These are phyloP conservation scores for Muraenolepis orangiensis DNA, from an alignment of 2,797 vertebrate species.

Conservation along the genomic window DNA sequence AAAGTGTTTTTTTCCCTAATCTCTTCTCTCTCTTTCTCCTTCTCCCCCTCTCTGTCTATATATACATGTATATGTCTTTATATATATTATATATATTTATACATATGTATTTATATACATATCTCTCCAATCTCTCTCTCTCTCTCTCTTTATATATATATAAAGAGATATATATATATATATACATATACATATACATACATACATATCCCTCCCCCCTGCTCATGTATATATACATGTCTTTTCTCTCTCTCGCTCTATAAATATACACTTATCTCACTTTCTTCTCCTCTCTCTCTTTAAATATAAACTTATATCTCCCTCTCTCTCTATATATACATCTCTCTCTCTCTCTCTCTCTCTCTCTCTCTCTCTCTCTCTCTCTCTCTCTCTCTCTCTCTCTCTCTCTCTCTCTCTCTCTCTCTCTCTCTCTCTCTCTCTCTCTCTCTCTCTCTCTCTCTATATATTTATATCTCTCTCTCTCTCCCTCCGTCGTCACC, in stretches of 20 bases:
- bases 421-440: conserved; percentile 4
- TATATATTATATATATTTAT: not conserved
- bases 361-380: too few relatives aligned
- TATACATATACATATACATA: not conserved
- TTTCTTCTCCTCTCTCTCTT: conserved; percentile 6
- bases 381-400: conserved; percentile 9
- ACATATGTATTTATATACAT: not conserved
- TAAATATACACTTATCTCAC: too few relatives aligned
- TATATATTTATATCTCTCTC: conserved; percentile 2
- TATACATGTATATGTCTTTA: not conserved
- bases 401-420: too few relatives aligned
- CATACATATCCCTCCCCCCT: not conserved
- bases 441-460: conserved; percentile 13
- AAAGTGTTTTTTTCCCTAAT: not conserved
- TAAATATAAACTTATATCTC: conserved; percentile 5
- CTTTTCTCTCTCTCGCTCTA: too few relatives aligned
- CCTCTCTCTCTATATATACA: too few relatives aligned
- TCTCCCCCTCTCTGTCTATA: conserved; percentile 3
- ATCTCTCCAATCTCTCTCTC: too few relatives aligned
- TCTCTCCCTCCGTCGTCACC: conserved; percentile 10
- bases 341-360: conserved; percentile 6
- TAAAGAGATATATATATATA: conserved; percentile 5
- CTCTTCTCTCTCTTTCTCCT: not conserved
- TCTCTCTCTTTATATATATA: not conserved
- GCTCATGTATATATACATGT: conserved; percentile 9